Evolutionary conservation across 2,888 invertebrate genomes (phyloP).

Genomic region (Rhaphigaster nebulosa): DNA sequence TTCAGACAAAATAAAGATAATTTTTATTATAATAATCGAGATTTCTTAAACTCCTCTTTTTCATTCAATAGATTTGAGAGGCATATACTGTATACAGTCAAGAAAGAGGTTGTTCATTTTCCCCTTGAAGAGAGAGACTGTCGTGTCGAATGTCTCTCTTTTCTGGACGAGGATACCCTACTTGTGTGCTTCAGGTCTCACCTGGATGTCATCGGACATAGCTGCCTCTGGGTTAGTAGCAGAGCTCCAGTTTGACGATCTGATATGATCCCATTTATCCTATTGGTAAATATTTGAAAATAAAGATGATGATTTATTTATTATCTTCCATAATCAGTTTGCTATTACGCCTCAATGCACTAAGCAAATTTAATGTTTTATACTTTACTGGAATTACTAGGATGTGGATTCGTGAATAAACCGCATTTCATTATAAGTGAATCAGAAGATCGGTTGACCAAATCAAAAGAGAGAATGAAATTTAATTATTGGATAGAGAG

Average conservation of each 20-base stretch:
- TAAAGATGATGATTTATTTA: too few species aligned
- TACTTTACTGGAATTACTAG: too few species aligned
- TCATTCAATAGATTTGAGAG: background rate
- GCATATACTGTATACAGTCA: background rate
- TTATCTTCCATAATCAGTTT: too few species aligned
- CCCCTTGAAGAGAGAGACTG: background rate
- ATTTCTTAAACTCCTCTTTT: background rate
- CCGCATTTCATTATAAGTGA: too few species aligned
- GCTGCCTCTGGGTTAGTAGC: background rate
- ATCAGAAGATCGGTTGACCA: too few species aligned
- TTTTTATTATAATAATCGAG: background rate
- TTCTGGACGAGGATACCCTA: background rate
- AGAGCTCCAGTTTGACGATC: background rate
- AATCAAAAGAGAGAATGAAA: too few species aligned
- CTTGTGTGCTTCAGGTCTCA: background rate
- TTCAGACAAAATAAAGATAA: too few species aligned
- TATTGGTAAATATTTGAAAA: too few species aligned
- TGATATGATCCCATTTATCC: background rate
- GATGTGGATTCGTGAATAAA: too few species aligned
- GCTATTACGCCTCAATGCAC: too few species aligned
- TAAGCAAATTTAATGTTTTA: too few species aligned
- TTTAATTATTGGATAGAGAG: too few species aligned
- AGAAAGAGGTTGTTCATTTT: background rate
- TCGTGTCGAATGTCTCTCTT: constrained; percentile 11
- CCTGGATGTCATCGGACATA: background rate